phyloP scores from a whole-genome alignment of 2,113 vertebrate species.

The Carollia perspicillata region DNA sequence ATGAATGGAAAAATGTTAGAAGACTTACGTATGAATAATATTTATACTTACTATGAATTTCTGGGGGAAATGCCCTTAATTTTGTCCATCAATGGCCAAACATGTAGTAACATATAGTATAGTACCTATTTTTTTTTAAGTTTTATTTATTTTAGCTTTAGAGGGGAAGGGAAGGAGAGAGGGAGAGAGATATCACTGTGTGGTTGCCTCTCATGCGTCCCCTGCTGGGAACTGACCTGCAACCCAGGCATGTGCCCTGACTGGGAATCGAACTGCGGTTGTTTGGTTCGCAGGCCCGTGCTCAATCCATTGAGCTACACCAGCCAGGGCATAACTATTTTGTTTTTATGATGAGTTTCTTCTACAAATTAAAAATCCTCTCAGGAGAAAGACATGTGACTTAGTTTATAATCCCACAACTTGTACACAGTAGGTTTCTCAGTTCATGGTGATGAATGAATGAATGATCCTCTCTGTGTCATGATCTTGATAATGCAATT shows the following conservation, averaged over 20 bases:
- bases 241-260: no score
- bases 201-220: no score
- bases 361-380: not conserved
- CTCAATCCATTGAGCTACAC: no score
- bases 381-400: not conserved
- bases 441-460: not conserved
- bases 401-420: not conserved
- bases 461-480: not conserved
- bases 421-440: not conserved
- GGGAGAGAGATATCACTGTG: no score
- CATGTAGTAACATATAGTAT: not conserved
- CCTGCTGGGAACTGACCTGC: no score
- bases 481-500: not conserved
- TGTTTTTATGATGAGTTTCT: not conserved
- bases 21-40: not conserved
- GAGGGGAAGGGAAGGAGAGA: no score
- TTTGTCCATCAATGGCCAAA: not conserved
- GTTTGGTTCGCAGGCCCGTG: no score
- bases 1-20: not conserved
- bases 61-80: not conserved
- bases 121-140: not conserved
- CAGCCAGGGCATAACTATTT: no score
- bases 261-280: no score
- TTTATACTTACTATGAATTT: not conserved
- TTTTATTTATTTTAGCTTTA: no score